Evolutionary conservation across 2,888 invertebrate species (phyloP).

Genomic region (Darwinula stevensoni): DNA sequence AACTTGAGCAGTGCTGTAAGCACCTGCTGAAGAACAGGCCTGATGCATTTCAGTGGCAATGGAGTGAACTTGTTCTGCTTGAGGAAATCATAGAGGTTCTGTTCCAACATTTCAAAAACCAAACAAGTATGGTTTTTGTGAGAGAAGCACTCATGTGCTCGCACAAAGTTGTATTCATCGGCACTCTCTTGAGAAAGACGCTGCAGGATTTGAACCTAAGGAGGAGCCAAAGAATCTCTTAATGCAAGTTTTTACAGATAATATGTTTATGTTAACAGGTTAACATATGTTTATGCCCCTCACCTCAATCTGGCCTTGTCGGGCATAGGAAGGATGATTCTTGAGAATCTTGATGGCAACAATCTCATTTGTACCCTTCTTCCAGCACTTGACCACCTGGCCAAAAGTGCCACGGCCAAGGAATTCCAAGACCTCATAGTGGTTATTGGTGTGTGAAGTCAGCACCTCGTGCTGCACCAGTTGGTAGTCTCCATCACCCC

Average conservation of each 20-base stretch:
- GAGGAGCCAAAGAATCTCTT: slow-evolving; percentile 7
- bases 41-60: slow-evolving; percentile 84
- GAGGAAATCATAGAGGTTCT: slow-evolving; percentile 97
- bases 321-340: slow-evolving; percentile 98
- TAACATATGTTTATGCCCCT: slow-evolving; percentile 10
- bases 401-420: slow-evolving; percentile 97
- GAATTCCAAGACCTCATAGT: slow-evolving; percentile 92
- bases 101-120: slow-evolving; percentile 99
- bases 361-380: slow-evolving; percentile 98
- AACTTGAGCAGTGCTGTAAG: slow-evolving; percentile 44
- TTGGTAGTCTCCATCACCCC: slow-evolving; percentile 75
- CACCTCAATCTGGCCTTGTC: slow-evolving; percentile 99
- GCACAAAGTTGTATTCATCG: slow-evolving; percentile 98
- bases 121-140: slow-evolving; percentile 98
- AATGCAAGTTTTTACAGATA: slow-evolving; percentile 4
- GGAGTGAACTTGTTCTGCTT: slow-evolving; percentile 99
- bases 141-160: slow-evolving; percentile 98
- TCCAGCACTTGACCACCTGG: slow-evolving; percentile 98
- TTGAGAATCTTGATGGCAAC: slow-evolving; percentile 99
- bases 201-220: slow-evolving; percentile 56
- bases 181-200: slow-evolving; percentile 87
- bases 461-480: slow-evolving; percentile 91
- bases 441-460: slow-evolving; percentile 81
- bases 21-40: slow-evolving; percentile 97
- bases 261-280: slow-evolving; percentile 12